Evolutionary conservation across 1,140 invertebrate genomes (phyloP).

Genomic region (Holotrichia oblita): DNA sequence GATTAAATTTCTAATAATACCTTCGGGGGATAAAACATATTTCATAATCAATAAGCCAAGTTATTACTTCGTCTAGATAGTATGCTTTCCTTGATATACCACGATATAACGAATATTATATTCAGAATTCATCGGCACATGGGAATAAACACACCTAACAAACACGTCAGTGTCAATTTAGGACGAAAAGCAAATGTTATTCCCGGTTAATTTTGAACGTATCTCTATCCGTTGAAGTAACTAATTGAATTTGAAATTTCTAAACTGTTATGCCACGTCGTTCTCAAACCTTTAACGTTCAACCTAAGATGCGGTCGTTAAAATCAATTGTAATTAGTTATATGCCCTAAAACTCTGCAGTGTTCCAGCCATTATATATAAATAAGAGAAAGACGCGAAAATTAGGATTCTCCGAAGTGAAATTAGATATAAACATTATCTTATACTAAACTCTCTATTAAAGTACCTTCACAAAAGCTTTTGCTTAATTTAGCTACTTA

Average conservation of each 20-base stretch:
- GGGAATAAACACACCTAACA: background rate
- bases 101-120: no score
- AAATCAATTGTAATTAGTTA: background rate
- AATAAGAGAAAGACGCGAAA: background rate
- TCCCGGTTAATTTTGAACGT: constrained; percentile 2
- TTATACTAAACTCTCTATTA: no score
- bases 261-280: background rate
- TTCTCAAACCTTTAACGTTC: background rate
- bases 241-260: constrained; percentile 14
- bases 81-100: no score
- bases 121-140: background rate
- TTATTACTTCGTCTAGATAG: no score
- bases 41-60: no score
- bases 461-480: no score
- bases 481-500: no score
- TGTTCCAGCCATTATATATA: background rate
- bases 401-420: background rate
- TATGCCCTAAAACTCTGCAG: background rate
- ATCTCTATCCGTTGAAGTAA: background rate
- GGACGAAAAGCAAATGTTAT: constrained; percentile 5
- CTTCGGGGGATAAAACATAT: no score
- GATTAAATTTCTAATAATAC: no score
- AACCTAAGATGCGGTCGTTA: background rate
- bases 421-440: background rate
- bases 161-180: constrained; percentile 13